Evolutionary conservation across 2,797 vertebrate species (phyloP).

Genomic region (Carduelis carduelis): DNA sequence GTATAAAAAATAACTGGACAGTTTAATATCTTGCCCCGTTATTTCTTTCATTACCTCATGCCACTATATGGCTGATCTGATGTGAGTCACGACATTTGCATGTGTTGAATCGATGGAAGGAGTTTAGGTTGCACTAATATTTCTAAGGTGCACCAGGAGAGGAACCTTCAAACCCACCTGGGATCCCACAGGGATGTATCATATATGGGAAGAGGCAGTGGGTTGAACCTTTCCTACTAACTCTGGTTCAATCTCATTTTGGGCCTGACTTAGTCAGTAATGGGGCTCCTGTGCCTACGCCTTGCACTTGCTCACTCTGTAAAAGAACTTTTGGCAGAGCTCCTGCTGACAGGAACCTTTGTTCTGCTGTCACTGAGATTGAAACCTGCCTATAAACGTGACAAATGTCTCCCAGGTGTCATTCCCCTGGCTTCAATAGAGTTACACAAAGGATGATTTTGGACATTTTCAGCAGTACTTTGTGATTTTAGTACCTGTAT

Average conservation of each 20-base stretch:
- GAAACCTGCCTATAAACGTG: conserved; percentile 44
- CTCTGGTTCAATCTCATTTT: neutral
- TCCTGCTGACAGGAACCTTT: conserved; percentile 6
- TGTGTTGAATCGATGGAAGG: neutral
- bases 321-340: neutral
- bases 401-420: neutral
- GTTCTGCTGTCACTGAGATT: conserved; percentile 35
- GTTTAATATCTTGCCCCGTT: neutral
- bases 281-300: neutral
- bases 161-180: neutral
- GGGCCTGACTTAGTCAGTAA: neutral
- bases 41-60: neutral
- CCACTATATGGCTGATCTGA: neutral
- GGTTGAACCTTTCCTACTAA: neutral
- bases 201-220: neutral
- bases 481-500: conserved; percentile 26
- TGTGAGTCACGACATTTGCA: neutral
- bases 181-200: neutral
- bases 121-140: neutral
- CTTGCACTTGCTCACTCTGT: neutral
- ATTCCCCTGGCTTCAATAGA: conserved; percentile 32
- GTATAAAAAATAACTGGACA: neutral
- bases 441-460: conserved; percentile 43
- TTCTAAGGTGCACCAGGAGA: neutral
- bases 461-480: conserved; percentile 27